A percentile compares a stretch with the other conserved stretches of the same genome.
Evolutionary conservation across 2,888 invertebrate species (phyloP).

Genomic region (Cheilosia vulpina): DNA sequence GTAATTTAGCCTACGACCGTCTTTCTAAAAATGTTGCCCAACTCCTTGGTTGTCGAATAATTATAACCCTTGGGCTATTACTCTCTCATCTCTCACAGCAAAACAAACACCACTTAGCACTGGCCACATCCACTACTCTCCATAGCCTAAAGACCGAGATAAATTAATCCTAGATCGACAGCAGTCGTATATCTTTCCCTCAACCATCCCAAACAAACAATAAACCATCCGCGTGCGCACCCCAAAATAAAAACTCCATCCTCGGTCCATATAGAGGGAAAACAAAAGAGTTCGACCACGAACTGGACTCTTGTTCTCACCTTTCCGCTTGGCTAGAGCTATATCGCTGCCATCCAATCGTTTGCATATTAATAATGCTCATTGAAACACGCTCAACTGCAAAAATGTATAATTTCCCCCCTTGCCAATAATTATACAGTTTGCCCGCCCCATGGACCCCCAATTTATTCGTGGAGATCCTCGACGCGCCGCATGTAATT

Average conservation of each 20-base stretch:
- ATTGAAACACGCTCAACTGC: constrained; percentile 63
- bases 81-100: background rate
- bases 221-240: constrained; percentile 46
- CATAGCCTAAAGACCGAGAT: constrained; percentile 7
- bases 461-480: constrained; percentile 40
- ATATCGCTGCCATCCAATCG: constrained; percentile 48
- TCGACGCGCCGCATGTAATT: constrained; percentile 33
- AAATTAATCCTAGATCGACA: constrained; percentile 38
- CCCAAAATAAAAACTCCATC: constrained; percentile 51
- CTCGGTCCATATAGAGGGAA: background rate
- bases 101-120: constrained; percentile 32
- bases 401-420: constrained; percentile 65
- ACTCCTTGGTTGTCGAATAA: too few relatives aligned
- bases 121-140: constrained; percentile 19
- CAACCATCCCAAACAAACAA: constrained; percentile 56
- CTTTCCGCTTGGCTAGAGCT: background rate
- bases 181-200: constrained; percentile 21
- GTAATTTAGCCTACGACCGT: too few relatives aligned
- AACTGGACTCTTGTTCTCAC: constrained; percentile 52
- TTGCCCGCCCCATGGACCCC: background rate
- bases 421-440: constrained; percentile 62
- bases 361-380: constrained; percentile 73
- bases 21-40: too few relatives aligned
- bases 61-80: too few relatives aligned
- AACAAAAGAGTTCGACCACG: constrained; percentile 63